These are phyloP conservation scores for Struthio camelus DNA, from an alignment of 2,113 vertebrate genomes.

Conservation along the genomic window DNA sequence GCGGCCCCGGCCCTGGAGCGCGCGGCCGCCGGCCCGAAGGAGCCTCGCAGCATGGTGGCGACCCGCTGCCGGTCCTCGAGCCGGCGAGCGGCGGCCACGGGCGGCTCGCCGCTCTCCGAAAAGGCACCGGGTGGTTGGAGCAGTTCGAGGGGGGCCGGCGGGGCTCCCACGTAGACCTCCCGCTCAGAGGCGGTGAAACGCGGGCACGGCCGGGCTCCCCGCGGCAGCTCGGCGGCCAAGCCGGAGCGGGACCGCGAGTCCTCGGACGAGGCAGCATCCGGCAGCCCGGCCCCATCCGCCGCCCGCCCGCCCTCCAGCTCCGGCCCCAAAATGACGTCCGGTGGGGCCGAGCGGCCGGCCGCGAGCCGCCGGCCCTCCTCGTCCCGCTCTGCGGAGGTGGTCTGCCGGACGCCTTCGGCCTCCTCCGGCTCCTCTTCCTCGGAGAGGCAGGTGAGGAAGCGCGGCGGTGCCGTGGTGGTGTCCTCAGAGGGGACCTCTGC, in stretches of 20 bases:
- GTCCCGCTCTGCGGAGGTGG: no score
- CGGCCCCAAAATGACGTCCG: no score
- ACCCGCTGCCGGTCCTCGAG: not conserved
- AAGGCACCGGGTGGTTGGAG: constrained; percentile 21
- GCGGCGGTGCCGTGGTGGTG: no score
- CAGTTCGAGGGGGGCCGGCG: not conserved
- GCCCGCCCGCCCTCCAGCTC: no score
- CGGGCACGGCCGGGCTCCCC: not conserved
- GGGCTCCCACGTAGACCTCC: constrained; percentile 13
- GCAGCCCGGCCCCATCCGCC: no score
- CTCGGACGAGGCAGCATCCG: not conserved
- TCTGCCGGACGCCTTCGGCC: no score
- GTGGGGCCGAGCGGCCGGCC: no score
- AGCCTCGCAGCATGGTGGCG: constrained; percentile 6
- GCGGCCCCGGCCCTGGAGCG: not conserved
- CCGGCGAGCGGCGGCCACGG: not conserved
- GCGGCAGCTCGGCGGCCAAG: no score
- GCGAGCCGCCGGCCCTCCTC: no score
- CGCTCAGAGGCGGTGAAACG: constrained; percentile 45
- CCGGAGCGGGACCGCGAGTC: not conserved
- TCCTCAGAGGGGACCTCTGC: no score
- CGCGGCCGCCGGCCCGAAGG: not conserved
- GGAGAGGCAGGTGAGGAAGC: no score
- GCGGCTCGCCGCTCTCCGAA: not conserved
- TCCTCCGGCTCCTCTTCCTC: no score